Evolutionary conservation across 2,113 vertebrate species (phyloP).

Genomic region (Aplodontia rufa): DNA sequence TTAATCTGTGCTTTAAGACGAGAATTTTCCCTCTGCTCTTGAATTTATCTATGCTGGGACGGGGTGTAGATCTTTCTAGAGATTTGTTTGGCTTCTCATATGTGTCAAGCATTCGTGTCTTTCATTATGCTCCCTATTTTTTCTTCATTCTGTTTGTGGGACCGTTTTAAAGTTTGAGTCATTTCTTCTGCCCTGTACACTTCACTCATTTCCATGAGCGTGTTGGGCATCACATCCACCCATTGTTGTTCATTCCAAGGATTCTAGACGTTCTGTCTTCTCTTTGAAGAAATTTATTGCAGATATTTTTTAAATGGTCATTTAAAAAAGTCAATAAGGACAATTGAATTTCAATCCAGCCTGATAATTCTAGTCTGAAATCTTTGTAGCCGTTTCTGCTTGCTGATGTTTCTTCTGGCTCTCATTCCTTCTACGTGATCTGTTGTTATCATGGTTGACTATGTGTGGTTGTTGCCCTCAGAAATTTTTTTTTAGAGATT

Average conservation of each 20-base stretch:
- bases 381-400: conserved; percentile 4
- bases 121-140: not conserved
- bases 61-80: not conserved
- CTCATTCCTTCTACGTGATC: not conserved
- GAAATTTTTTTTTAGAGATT: not conserved
- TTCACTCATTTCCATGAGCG: not conserved
- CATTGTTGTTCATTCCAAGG: not conserved
- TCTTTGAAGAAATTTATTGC: not conserved
- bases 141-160: not conserved
- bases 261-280: not conserved
- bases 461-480: not conserved
- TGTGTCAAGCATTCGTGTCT: not conserved
- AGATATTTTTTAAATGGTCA: not conserved
- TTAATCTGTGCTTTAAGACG: not conserved
- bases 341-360: not conserved
- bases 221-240: not conserved
- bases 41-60: not conserved
- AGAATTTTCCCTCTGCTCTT: not conserved
- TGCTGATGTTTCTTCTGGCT: not conserved
- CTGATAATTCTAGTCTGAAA: not conserved
- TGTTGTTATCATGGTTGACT: not conserved
- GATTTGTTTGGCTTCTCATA: not conserved
- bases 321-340: not conserved
- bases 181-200: not conserved
- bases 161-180: not conserved